These are phyloP conservation scores for Petromus typicus DNA, from an alignment of 2,113 vertebrate species.

Conservation along the genomic window DNA sequence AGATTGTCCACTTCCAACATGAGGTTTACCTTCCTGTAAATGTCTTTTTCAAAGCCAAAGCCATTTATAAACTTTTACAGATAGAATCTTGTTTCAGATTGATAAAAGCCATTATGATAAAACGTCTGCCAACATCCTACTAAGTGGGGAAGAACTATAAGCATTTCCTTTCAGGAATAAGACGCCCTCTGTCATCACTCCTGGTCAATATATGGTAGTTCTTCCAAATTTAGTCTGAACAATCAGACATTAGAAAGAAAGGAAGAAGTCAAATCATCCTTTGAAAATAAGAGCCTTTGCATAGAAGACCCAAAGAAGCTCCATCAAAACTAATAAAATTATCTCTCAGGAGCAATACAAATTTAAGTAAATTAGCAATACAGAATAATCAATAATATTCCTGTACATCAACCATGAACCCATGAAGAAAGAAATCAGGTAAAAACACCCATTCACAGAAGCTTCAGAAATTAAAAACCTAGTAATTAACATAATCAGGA, in stretches of 20 bases:
- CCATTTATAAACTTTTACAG: neutral
- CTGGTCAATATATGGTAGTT: neutral
- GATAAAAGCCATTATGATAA: neutral
- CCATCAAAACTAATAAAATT: neutral
- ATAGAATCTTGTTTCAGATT: neutral
- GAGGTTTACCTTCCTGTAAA: neutral
- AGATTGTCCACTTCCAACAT: neutral
- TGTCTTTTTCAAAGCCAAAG: slow-evolving; percentile 36
- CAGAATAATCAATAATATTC: neutral
- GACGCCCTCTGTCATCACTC: neutral
- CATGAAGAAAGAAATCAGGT: neutral
- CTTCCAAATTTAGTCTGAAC: neutral
- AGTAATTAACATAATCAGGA: neutral
- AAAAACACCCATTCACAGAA: neutral
- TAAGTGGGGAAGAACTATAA: neutral
- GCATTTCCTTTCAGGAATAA: neutral
- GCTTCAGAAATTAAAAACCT: neutral
- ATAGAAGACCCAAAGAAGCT: neutral
- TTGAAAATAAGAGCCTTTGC: neutral
- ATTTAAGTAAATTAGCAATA: neutral
- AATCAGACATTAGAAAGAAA: neutral
- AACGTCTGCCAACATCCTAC: neutral
- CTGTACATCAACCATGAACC: neutral
- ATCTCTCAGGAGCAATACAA: neutral
- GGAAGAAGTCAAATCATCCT: neutral